Percentiles rank a stretch among this genome's conserved stretches.
Evolutionary conservation across 2,888 invertebrate genomes (phyloP).

Genomic region (Spodoptera exigua): DNA sequence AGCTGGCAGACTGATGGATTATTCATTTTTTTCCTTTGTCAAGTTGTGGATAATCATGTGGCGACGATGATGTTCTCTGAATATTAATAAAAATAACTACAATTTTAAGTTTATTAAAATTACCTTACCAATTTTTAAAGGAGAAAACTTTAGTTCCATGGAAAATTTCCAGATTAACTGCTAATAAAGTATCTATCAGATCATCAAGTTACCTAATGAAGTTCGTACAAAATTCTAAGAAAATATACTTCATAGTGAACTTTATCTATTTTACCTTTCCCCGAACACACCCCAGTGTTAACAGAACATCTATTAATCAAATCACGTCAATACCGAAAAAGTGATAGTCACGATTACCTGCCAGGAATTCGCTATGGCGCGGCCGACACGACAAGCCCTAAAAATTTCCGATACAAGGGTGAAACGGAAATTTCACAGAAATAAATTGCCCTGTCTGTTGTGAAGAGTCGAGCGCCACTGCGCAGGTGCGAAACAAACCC

Average conservation of each 20-base stretch:
- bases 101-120: no score
- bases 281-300: constrained; percentile 24
- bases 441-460: constrained; percentile 74
- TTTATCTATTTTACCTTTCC: constrained; percentile 14
- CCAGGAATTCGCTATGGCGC: constrained; percentile 59
- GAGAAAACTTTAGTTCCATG: no score
- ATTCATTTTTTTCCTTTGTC: no score
- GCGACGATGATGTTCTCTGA: no score
- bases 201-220: no score
- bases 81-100: no score
- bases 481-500: constrained; percentile 73
- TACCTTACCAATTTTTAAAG: no score
- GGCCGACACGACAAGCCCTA: constrained; percentile 74
- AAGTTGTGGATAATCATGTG: no score
- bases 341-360: constrained; percentile 58
- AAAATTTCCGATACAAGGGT: constrained; percentile 74
- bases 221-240: no score
- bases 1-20: no score
- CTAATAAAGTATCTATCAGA: no score
- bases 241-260: constrained; percentile 1
- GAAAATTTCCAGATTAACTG: no score
- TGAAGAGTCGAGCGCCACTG: constrained; percentile 44
- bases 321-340: constrained; percentile 36
- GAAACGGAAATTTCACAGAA: constrained; percentile 80
- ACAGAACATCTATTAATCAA: constrained; percentile 50